A percentile compares a stretch with the other conserved stretches of the same genome.
Conservation (phyloP, 2,888 invertebrate genomes). For the Ferrisia virgata region DNA sequence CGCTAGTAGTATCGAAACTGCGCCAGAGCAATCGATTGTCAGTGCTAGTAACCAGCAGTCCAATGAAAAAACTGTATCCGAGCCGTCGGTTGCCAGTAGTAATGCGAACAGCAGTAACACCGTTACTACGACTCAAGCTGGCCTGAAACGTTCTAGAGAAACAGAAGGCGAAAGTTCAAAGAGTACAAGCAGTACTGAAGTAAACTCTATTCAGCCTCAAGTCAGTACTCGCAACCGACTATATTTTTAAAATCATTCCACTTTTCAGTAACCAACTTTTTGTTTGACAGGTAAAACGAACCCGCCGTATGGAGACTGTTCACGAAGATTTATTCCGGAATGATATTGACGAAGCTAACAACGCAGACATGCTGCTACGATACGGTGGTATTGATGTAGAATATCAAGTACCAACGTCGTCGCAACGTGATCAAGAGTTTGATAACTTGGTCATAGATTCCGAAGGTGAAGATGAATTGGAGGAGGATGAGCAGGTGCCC, state of each 20-base stretch:
- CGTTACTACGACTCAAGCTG: slow-evolving; percentile 66
- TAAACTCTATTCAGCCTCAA: slow-evolving; percentile 51
- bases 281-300: slow-evolving; percentile 45
- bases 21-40: slow-evolving; percentile 48
- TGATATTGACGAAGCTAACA: slow-evolving; percentile 34
- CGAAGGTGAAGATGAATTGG: slow-evolving; percentile 48
- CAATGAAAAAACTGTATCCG: slow-evolving; percentile 51
- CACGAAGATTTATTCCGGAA: slow-evolving; percentile 34
- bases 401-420: slow-evolving; percentile 81
- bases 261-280: neutral
- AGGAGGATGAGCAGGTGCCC: slow-evolving; percentile 50
- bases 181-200: slow-evolving; percentile 51
- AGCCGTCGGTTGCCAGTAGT: slow-evolving; percentile 34
- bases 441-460: slow-evolving; percentile 54
- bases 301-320: slow-evolving; percentile 23
- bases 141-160: slow-evolving; percentile 62
- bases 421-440: slow-evolving; percentile 79
- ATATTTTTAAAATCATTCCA: neutral
- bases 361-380: slow-evolving; percentile 31
- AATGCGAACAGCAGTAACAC: slow-evolving; percentile 61
- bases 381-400: slow-evolving; percentile 54
- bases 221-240: too few species aligned
- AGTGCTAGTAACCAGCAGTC: slow-evolving; percentile 54
- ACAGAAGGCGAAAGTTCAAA: slow-evolving; percentile 58
- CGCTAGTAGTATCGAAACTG: slow-evolving; percentile 40